Percentiles rank a stretch among this genome's conserved stretches.
Evolutionary conservation across 2,113 vertebrate genomes (phyloP).

Genomic region (Gavialis gangeticus): DNA sequence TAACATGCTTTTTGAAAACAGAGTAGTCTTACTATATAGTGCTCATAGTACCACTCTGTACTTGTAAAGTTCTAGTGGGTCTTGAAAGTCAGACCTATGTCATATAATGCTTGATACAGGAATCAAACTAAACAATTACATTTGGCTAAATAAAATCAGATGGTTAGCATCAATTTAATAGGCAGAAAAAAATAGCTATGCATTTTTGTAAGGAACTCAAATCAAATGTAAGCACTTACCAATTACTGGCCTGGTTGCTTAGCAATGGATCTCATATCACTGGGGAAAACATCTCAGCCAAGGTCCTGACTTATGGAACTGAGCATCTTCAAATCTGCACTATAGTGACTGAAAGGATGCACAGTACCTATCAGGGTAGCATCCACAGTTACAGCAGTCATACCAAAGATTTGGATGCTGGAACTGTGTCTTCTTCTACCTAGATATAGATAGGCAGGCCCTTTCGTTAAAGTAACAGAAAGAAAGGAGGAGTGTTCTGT

Average conservation of each 20-base stretch:
- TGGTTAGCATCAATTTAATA: slow-evolving; percentile 56
- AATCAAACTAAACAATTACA: slow-evolving; percentile 25
- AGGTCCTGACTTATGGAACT: neutral
- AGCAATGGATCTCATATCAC: slow-evolving; percentile 42
- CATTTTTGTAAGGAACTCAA: slow-evolving; percentile 63
- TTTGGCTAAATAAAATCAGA: slow-evolving; percentile 59
- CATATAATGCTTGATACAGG: neutral
- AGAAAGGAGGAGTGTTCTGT: neutral
- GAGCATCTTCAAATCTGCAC: neutral
- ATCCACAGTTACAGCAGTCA: neutral
- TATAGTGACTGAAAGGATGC: neutral
- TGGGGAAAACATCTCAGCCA: slow-evolving; percentile 11
- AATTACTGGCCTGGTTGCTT: slow-evolving; percentile 68
- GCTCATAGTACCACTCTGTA: neutral
- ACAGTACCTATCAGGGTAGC: neutral
- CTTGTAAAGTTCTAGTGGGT: neutral
- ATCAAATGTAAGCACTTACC: slow-evolving; percentile 64
- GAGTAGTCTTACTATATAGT: neutral
- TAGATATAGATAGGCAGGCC: accelerated
- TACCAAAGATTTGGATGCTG: slow-evolving; percentile 29
- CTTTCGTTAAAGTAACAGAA: neutral
- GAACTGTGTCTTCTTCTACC: neutral
- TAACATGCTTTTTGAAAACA: neutral
- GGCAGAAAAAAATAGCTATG: slow-evolving; percentile 39
- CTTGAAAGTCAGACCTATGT: neutral